These are phyloP conservation scores for Tortrix viridana DNA, from an alignment of 2,888 invertebrate species.

Conservation along the genomic window DNA sequence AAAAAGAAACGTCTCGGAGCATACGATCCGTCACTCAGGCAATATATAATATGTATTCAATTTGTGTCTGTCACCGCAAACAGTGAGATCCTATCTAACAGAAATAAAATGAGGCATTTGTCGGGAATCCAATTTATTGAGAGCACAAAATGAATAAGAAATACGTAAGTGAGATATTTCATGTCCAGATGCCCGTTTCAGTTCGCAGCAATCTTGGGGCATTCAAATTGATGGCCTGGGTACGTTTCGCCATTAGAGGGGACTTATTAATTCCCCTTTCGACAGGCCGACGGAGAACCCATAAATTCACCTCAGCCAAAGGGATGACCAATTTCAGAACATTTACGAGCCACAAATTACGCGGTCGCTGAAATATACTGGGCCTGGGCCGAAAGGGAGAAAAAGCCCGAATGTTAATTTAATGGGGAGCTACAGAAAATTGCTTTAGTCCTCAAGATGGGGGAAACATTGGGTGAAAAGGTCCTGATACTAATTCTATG, in stretches of 20 bases:
- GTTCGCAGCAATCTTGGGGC: constrained; percentile 77
- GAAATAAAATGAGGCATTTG: constrained; percentile 64
- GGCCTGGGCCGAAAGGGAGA: constrained; percentile 70
- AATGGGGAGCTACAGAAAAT: constrained; percentile 80
- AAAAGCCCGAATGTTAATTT: constrained; percentile 83
- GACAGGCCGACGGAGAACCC: constrained; percentile 82
- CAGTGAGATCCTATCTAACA: constrained; percentile 47
- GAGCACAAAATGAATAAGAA: constrained; percentile 67
- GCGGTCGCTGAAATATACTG: constrained; percentile 83
- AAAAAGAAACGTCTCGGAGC: constrained; percentile 34
- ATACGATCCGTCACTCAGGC: constrained; percentile 37
- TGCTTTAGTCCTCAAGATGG: constrained; percentile 74
- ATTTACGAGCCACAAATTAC: constrained; percentile 85
- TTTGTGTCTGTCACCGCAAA: constrained; percentile 45
- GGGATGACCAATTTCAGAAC: constrained; percentile 85
- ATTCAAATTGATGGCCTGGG: constrained; percentile 84
- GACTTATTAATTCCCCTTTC: constrained; percentile 85
- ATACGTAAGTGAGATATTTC: constrained; percentile 75
- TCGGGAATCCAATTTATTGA: constrained; percentile 68
- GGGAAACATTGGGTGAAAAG: constrained; percentile 73
- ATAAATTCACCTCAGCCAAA: constrained; percentile 84
- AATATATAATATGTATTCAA: constrained; percentile 45
- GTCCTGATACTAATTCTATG: constrained; percentile 79
- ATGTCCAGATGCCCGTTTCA: constrained; percentile 71
- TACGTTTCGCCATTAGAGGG: constrained; percentile 83